Evolutionary conservation across 2,113 vertebrate species (phyloP).

Genomic region (Salminus brasiliensis): DNA sequence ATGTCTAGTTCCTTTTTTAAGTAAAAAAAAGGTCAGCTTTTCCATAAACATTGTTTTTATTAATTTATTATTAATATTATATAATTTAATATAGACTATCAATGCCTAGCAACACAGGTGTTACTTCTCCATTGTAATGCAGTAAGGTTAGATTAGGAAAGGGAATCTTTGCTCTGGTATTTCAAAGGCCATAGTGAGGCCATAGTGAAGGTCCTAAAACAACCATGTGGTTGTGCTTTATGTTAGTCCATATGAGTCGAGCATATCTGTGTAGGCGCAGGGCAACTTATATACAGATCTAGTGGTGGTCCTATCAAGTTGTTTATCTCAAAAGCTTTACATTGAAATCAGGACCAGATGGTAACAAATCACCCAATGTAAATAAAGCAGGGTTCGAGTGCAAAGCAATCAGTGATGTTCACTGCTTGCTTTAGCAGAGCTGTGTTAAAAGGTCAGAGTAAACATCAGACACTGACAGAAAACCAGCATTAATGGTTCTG

Average conservation of each 20-base stretch:
- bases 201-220: not conserved
- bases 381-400: not conserved
- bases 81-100: too few relatives aligned
- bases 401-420: not conserved
- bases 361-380: not conserved
- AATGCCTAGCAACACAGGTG: too few relatives aligned
- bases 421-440: not conserved
- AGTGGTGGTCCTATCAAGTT: conserved; percentile 9
- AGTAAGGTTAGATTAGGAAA: too few relatives aligned
- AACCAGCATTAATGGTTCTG: too few relatives aligned
- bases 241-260: not conserved
- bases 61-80: too few relatives aligned
- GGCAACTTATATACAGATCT: not conserved
- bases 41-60: too few relatives aligned
- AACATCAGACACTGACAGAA: too few relatives aligned
- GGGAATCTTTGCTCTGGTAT: too few relatives aligned
- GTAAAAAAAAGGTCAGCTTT: too few relatives aligned
- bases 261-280: conserved; percentile 10
- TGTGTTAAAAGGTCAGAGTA: too few relatives aligned
- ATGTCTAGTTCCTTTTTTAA: too few relatives aligned
- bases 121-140: too few relatives aligned
- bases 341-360: not conserved
- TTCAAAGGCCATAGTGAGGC: not conserved
- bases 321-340: not conserved
- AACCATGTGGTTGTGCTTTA: not conserved